These are phyloP conservation scores for Vanessa tameamea DNA, from an alignment of 1,140 invertebrate genomes.

Conservation along the genomic window DNA sequence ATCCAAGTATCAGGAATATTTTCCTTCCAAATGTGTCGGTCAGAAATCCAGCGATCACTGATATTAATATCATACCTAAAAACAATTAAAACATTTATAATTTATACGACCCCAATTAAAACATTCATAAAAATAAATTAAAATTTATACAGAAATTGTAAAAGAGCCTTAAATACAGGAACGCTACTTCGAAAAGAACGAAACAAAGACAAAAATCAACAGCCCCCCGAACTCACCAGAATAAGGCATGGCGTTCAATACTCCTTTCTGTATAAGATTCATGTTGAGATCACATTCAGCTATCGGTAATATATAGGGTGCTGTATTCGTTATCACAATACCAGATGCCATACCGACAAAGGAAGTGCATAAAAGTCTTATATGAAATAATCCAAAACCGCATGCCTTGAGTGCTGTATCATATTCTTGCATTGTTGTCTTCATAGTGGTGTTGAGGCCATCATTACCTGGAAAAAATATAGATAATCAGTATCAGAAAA, in stretches of 20 bases:
- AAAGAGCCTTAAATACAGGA: no score
- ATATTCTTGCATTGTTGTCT: slow-evolving; percentile 57
- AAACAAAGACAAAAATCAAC: no score
- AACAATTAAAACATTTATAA: slow-evolving; percentile 1
- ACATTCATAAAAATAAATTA: no score
- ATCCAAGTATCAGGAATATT: slow-evolving; percentile 85
- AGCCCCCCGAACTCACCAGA: slow-evolving; percentile 74
- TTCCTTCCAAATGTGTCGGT: slow-evolving; percentile 88
- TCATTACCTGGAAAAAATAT: slow-evolving; percentile 29
- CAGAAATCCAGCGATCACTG: slow-evolving; percentile 88
- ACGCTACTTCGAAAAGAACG: no score
- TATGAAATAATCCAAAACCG: slow-evolving; percentile 84
- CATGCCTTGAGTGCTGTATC: slow-evolving; percentile 59
- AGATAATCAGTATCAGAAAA: no score
- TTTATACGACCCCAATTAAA: no score
- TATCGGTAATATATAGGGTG: slow-evolving; percentile 84
- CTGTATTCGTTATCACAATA: slow-evolving; percentile 82
- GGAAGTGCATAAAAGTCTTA: slow-evolving; percentile 80
- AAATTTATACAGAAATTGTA: no score
- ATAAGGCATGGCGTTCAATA: slow-evolving; percentile 84
- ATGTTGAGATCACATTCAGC: slow-evolving; percentile 86
- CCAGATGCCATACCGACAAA: slow-evolving; percentile 82
- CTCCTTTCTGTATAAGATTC: slow-evolving; percentile 83
- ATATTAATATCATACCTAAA: slow-evolving; percentile 88
- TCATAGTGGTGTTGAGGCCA: slow-evolving; percentile 31